A percentile compares a stretch with the other conserved stretches of the same genome.
phyloP scores from a whole-genome alignment of 2,888 invertebrate genomes.

The Chloroclysta siterata region DNA sequence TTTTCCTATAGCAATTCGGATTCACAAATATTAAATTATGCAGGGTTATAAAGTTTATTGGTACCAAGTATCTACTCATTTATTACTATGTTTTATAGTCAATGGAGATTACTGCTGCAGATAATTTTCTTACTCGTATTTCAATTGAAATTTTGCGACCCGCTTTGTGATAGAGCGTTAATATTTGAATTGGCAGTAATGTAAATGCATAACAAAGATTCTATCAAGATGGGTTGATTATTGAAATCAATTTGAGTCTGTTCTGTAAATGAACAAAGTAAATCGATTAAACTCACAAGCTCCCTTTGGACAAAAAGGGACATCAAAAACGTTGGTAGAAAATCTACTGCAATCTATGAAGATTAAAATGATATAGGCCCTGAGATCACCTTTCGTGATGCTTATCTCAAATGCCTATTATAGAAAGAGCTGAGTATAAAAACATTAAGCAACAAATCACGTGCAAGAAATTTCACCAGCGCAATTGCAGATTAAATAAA shows the following conservation, averaged over 20 bases:
- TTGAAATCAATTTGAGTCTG: background rate
- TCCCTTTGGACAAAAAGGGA: no score
- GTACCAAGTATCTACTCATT: constrained; percentile 1
- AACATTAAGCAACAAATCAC: background rate
- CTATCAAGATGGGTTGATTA: background rate
- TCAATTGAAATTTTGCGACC: background rate
- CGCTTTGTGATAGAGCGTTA: background rate
- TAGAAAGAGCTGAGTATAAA: background rate
- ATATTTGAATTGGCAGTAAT: background rate
- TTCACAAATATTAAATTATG: background rate
- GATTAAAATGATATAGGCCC: no score
- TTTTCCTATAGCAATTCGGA: constrained; percentile 12
- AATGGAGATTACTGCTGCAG: constrained; percentile 19
- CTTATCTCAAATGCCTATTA: background rate
- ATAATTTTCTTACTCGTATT: background rate
- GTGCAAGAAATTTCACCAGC: background rate
- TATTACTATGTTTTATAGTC: constrained; percentile 19
- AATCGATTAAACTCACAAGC: no score
- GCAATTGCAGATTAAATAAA: constrained; percentile 2
- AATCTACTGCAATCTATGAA: no score
- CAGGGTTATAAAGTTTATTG: constrained; percentile 24
- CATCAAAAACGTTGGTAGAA: no score
- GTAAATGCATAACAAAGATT: background rate
- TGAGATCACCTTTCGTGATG: background rate
- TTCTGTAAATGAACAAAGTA: background rate